phyloP scores from a whole-genome alignment of 1,140 invertebrate genomes.

The Leptinotarsa defecta region DNA sequence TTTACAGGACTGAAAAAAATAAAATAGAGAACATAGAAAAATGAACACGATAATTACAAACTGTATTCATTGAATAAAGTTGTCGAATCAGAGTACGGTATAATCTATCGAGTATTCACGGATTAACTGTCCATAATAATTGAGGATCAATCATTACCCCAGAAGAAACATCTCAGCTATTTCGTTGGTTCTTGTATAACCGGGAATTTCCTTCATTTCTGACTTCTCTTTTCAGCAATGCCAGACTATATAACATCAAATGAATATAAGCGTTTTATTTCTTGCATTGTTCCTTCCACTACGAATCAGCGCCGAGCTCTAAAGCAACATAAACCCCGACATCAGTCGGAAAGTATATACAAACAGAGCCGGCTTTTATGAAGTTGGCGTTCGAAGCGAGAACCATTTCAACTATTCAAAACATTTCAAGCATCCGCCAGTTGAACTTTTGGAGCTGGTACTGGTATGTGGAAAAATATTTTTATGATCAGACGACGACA shows the following conservation, averaged over 20 bases:
- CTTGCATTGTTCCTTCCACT: constrained; percentile 2
- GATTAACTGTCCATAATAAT: no score
- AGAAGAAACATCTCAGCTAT: not conserved
- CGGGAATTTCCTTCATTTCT: not conserved
- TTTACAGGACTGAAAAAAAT: no score
- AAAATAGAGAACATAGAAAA: no score
- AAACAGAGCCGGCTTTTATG: not conserved
- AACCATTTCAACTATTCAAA: no score
- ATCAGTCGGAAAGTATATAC: not conserved
- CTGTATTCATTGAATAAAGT: no score
- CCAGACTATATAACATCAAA: constrained; percentile 7
- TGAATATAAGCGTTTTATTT: constrained; percentile 9
- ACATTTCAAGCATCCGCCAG: not conserved
- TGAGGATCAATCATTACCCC: no score
- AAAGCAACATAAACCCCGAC: constrained; percentile 5
- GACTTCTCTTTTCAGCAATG: not conserved
- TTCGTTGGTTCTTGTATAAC: not conserved
- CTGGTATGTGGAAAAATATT: no score
- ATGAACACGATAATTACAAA: no score
- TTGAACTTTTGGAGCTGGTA: constrained; percentile 11
- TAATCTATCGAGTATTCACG: no score
- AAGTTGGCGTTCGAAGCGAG: not conserved
- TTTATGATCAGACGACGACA: no score
- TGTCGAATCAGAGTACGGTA: no score
- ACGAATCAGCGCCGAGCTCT: constrained; percentile 4